Conservation (phyloP, 2,113 vertebrate species). For the Mastomys natalensis region DNA sequence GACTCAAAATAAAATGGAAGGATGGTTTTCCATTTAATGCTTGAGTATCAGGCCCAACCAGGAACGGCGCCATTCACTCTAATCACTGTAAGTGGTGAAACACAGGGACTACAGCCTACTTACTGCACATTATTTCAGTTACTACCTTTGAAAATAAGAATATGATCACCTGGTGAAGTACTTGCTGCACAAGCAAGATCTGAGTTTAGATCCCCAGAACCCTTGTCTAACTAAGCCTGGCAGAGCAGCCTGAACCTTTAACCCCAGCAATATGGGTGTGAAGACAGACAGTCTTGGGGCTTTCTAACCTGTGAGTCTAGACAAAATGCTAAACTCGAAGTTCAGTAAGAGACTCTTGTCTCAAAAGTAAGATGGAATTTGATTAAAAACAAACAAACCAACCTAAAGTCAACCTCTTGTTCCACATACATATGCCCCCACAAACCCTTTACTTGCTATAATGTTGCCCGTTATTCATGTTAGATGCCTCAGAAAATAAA, state of each 20-base stretch:
- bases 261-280: too few relatives aligned
- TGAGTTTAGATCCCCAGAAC: not conserved
- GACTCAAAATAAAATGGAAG: not conserved
- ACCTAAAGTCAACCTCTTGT: not conserved
- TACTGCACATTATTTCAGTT: not conserved
- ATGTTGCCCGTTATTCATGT: not conserved
- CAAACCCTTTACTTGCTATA: not conserved
- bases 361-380: not conserved
- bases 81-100: not conserved
- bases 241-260: not conserved
- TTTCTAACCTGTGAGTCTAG: not conserved
- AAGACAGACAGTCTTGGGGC: not conserved
- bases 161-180: not conserved
- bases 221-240: too few relatives aligned
- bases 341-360: not conserved
- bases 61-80: not conserved
- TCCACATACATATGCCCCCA: not conserved
- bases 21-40: not conserved
- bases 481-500: constrained; percentile 27
- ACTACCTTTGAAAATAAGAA: constrained; percentile 40
- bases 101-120: constrained; percentile 14
- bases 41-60: not conserved
- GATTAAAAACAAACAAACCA: not conserved
- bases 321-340: not conserved
- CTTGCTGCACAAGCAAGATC: not conserved